Base-by-base conservation (phyloP, 2,113 vertebrate genomes). In the Phasianus colchicus region DNA sequence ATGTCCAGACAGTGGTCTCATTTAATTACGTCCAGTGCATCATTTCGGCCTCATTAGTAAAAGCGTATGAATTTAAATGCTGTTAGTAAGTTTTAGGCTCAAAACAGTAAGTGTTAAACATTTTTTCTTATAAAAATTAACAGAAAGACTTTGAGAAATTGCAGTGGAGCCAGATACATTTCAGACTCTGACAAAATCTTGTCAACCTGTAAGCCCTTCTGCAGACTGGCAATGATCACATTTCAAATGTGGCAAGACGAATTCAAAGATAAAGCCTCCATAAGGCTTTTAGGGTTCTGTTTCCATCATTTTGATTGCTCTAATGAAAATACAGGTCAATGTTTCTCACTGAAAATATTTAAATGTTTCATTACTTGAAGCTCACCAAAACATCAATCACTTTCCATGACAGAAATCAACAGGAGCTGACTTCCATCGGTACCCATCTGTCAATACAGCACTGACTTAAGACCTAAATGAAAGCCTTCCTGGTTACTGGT, bases 81-180 rank as follows among this genome's bases (percentile, higher is more conserved):
- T 66, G 30, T 88, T 94, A 92, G 42, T 42, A 92, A 90, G 69
- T 70, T 83, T 57, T 71, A 71, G 16, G 43, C 83, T 82, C 74
- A 75, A 88, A 94, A 40, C n/a, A 61, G 25, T n/a, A 58, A 81
- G 38, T 25, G 43, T 2, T 38, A 90, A 52, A 48, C 30, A 36
- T 21, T 32, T 20, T 29, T 48, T 38, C 45, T 40, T 40, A 14
- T 25, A 50, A 40, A 52, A 92, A 11, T 65, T 81, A 90, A 92
- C 29, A 65, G 70, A 87, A 94, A 89, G 50, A 32, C 55, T 73
- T 66, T 18, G 65, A 38, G 29, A 71, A 89, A 69, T 58, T 65
- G 47, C n/a, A 69, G 13, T 18, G 3, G 5, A 78, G 48, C 20
- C 52, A 89, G 54, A 43, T 27, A 74, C 15, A 43, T 25, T 67